phyloP scores from a whole-genome alignment of 2,888 invertebrate species.

The Phyllotreta cruciferae region DNA sequence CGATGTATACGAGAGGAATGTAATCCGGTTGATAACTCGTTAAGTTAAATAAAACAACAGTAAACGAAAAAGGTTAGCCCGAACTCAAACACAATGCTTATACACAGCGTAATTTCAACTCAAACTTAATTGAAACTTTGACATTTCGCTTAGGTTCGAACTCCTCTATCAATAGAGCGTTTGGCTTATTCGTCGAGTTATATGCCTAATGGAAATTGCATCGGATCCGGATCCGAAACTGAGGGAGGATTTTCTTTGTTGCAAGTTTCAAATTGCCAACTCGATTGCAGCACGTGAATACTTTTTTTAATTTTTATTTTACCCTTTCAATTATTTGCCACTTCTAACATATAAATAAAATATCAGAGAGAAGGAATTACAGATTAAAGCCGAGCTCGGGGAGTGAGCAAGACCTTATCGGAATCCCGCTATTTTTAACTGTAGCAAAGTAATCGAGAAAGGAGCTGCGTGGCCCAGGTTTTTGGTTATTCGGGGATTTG shows the following conservation, averaged over 20 bases:
- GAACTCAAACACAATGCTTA: constrained; percentile 1
- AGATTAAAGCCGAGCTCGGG: too few relatives aligned
- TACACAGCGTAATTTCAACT: constrained; percentile 6
- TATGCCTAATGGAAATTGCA: constrained; percentile 4
- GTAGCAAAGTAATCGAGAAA: too few relatives aligned
- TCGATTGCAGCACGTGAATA: too few relatives aligned
- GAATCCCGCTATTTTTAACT: too few relatives aligned
- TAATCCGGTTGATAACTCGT: not conserved
- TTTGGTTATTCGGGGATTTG: too few relatives aligned
- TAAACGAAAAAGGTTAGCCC: constrained; percentile 3
- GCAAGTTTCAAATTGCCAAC: too few relatives aligned
- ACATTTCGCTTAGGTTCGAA: constrained; percentile 7
- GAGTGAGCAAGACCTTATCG: too few relatives aligned
- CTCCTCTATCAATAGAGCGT: constrained; percentile 1
- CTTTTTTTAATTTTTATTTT: too few relatives aligned
- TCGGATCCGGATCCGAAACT: not conserved
- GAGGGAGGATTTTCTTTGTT: not conserved
- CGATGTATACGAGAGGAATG: not conserved
- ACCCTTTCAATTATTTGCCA: too few relatives aligned
- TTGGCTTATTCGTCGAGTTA: constrained; percentile 4
- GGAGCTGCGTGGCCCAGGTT: too few relatives aligned
- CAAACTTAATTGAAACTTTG: constrained; percentile 9
- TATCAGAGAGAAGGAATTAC: too few relatives aligned
- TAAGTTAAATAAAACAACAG: constrained; percentile 3
- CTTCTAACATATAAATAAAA: too few relatives aligned